phyloP scores from a whole-genome alignment of 2,888 invertebrate species.

The Schizaphis graminum region DNA sequence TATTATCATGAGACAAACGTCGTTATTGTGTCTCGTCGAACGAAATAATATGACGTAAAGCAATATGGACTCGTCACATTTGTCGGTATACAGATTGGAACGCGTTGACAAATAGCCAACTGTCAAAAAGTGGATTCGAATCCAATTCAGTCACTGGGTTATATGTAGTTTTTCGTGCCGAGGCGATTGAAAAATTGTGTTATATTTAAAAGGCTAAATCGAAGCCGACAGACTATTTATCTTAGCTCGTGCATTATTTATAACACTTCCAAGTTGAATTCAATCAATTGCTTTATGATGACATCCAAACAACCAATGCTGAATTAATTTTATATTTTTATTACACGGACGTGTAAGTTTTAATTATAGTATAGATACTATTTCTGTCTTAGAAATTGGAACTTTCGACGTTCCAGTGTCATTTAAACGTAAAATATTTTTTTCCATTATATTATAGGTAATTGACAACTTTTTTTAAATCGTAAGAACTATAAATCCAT shows the following conservation, averaged over 20 bases:
- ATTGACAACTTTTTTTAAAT: not conserved
- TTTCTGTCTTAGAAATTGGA: not conserved
- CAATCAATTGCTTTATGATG: not conserved
- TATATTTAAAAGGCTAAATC: not conserved
- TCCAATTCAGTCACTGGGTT: conserved; percentile 49
- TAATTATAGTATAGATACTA: not conserved
- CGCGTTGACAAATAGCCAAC: conserved; percentile 47
- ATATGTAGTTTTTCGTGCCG: not conserved
- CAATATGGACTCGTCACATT: not conserved
- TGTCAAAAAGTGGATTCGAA: conserved; percentile 46
- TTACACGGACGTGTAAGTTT: not conserved
- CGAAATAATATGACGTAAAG: conserved; percentile 32
- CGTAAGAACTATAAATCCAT: not conserved
- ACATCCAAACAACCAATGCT: not conserved
- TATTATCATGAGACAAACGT: not conserved
- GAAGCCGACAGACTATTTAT: not conserved
- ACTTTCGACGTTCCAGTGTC: not conserved
- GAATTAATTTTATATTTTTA: not conserved
- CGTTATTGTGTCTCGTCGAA: not conserved
- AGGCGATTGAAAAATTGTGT: conserved; percentile 31
- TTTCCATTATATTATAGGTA: not conserved
- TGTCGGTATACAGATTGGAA: conserved; percentile 28
- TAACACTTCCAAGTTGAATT: not conserved
- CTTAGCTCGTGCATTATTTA: conserved; percentile 7
- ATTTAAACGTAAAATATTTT: not conserved